Evolutionary conservation across 1,140 invertebrate species (phyloP), one percentile per base, ranked within the genome.

Genomic region (Belonocnema kinseyi): DNA sequence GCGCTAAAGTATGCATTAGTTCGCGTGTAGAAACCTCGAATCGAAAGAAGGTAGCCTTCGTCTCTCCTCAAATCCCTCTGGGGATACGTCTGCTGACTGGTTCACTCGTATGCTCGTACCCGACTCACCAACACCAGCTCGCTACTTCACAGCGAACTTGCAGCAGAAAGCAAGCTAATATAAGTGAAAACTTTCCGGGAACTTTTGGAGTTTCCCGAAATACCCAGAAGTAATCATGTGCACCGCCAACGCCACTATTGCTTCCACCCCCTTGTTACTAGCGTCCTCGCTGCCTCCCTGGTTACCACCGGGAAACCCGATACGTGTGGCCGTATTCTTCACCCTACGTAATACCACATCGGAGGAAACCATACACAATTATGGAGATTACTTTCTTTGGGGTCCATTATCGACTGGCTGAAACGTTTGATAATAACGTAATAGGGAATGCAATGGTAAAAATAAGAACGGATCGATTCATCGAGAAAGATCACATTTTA

Each of bases 181-280:
- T 80, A 80, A 82, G 82, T 81, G 77, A 80, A 79, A 84, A 83
- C 77, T 82, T 78, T 33, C 71, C 70, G 71, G 61, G 70, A 76
- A 82, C 80, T 82, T 83, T 82, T 85, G 75, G 77, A 86, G 85
- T 84, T 86, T 80, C 78, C 52, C 73, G 78, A 85, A 85, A 82
- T 85, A 85, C 77, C 76, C 73, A 75, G 74, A 81, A 85, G 80
- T 86, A 86, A 85, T 87, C 78, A 77, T 61, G 71, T 52, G 13
- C 50, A 4, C 74, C 53, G 14, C 61, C 17, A n/a, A 21, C 72
- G 52, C 53, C 75, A 53, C 58, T 46, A 53, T 50, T 51, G 51
- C 21, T 16, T 12, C 8, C 21, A 46, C 50, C 21, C 14, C 50
- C 46, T 16, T 33, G 40, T 19, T 70, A 33, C 50, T 40, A n/a